Conservation (phyloP, 2,888 invertebrate species). For the Melanophora roralis region DNA sequence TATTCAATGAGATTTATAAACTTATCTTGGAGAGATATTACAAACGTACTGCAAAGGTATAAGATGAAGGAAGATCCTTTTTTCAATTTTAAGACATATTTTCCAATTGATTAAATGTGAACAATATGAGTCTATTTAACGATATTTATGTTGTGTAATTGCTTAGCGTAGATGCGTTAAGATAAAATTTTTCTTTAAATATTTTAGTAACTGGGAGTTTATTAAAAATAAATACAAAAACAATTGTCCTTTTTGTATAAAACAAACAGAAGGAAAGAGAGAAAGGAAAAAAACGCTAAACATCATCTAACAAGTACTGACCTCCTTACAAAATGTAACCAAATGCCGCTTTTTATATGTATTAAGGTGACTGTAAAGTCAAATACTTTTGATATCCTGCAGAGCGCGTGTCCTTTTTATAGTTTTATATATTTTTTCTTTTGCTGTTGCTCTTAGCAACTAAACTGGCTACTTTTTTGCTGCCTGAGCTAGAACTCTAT, state of each 20-base stretch:
- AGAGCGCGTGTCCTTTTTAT: slow-evolving; percentile 58
- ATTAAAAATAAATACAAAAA: slow-evolving; percentile 37
- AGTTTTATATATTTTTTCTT: not conserved
- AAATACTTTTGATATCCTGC: slow-evolving; percentile 43
- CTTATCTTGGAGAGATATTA: not conserved
- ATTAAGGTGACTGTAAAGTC: not conserved
- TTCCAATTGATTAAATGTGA: slow-evolving; percentile 28
- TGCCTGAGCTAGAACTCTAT: not conserved
- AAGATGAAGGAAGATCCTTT: too few species aligned
- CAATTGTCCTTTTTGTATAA: not conserved
- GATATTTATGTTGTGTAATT: slow-evolving; percentile 34
- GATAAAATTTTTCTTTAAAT: slow-evolving; percentile 34
- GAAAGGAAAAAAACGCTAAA: not conserved
- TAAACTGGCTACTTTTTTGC: slow-evolving; percentile 23
- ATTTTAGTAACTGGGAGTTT: slow-evolving; percentile 32
- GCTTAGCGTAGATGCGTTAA: slow-evolving; percentile 24
- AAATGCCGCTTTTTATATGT: not conserved
- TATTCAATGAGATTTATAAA: slow-evolving; percentile 13
- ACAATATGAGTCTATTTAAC: slow-evolving; percentile 19
- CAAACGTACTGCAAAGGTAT: not conserved
- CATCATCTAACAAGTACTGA: slow-evolving; percentile 27
- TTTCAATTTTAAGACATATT: not conserved
- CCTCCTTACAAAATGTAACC: not conserved
- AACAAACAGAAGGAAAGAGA: not conserved
- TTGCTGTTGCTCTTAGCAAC: slow-evolving; percentile 36